phyloP scores from a whole-genome alignment of 2,888 invertebrate species.

The Drosophila rellima region DNA sequence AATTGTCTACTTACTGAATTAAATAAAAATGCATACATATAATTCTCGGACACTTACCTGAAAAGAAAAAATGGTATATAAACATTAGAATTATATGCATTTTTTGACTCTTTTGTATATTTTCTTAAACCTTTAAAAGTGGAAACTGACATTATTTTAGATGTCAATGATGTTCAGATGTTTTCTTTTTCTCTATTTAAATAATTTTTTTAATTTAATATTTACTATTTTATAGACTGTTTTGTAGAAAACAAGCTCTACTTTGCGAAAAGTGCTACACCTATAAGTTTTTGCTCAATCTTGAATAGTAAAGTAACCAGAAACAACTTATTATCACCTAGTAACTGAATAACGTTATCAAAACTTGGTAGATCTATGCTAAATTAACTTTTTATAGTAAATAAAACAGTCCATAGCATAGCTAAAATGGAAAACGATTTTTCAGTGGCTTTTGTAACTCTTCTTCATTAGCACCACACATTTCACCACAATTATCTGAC shows the following conservation, averaged over 20 bases:
- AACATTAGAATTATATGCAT: not conserved
- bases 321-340: no score
- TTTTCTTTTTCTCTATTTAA: no score
- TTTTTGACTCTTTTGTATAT: not conserved
- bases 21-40: slow-evolving; percentile 36
- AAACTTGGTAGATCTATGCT: no score
- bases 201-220: not conserved
- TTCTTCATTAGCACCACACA: not conserved
- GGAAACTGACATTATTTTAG: no score
- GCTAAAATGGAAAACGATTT: slow-evolving; percentile 8
- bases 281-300: no score
- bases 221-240: not conserved
- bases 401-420: no score
- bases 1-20: slow-evolving; percentile 57
- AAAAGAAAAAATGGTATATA: slow-evolving; percentile 21
- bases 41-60: slow-evolving; percentile 48
- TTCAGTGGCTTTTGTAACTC: slow-evolving; percentile 14
- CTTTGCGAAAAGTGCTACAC: no score
- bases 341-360: no score
- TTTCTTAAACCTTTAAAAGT: not conserved
- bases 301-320: no score
- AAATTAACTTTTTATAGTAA: no score
- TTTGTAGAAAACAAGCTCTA: no score
- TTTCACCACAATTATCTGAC: slow-evolving; percentile 55
- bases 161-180: no score